phyloP scores from a whole-genome alignment of 2,113 vertebrate genomes.

The Toxotes chatareus region DNA sequence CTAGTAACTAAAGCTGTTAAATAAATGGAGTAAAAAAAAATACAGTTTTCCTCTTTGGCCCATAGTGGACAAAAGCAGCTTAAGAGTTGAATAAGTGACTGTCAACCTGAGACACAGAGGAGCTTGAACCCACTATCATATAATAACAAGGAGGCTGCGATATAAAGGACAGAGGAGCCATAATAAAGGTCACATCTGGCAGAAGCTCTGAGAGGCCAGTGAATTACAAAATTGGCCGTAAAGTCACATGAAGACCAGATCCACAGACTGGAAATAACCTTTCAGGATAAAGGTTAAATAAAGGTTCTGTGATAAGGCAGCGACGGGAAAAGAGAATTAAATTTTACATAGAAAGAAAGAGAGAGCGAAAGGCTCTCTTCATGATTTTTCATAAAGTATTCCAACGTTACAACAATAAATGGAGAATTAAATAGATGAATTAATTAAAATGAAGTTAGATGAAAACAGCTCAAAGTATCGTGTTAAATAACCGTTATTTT shows the following conservation, averaged over 20 bases:
- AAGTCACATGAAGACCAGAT: slow-evolving; percentile 23
- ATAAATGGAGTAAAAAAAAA: background rate
- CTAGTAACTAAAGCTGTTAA: background rate
- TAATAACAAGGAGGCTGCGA: background rate
- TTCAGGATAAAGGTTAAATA: slow-evolving; percentile 28
- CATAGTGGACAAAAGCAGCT: background rate
- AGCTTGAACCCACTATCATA: background rate
- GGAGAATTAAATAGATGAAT: background rate
- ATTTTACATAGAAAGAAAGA: background rate
- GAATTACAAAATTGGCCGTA: slow-evolving; percentile 32
- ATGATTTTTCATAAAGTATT: background rate
- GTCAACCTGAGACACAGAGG: background rate
- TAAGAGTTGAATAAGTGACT: slow-evolving; percentile 1
- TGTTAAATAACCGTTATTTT: background rate
- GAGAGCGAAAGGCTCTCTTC: background rate
- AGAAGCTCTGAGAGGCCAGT: slow-evolving; percentile 2
- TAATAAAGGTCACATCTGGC: slow-evolving; percentile 66
- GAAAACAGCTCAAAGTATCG: background rate
- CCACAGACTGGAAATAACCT: slow-evolving; percentile 31
- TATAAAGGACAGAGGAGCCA: slow-evolving; percentile 8
- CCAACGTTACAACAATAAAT: background rate
- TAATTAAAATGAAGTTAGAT: background rate
- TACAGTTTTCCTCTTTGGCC: background rate
- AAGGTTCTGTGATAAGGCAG: slow-evolving; percentile 3
- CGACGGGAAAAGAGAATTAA: background rate